Evolutionary conservation across 2,888 invertebrate species (phyloP).

Genomic region (Phania funesta): DNA sequence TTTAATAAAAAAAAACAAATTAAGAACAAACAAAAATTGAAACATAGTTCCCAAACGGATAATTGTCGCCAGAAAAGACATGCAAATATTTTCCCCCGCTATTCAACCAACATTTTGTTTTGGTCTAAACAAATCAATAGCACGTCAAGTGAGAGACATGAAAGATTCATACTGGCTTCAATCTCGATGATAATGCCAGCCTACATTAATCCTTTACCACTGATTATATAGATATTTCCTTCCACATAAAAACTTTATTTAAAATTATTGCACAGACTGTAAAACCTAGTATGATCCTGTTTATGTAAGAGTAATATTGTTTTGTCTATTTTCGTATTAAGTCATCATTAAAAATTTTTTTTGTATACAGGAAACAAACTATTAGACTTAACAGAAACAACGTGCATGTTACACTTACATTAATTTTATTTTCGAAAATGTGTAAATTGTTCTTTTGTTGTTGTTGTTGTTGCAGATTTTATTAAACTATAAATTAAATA

Average conservation of each 20-base stretch:
- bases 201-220: no score
- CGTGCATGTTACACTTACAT: conserved; percentile 7
- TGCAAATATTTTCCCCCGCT: no score
- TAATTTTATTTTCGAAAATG: neutral
- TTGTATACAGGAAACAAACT: conserved; percentile 45
- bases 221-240: no score
- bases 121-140: no score
- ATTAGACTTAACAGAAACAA: conserved; percentile 24
- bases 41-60: no score
- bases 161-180: no score
- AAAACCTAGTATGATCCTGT: conserved; percentile 5
- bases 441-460: neutral
- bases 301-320: neutral
- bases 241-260: neutral
- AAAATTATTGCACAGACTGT: neutral
- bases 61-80: no score
- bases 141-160: no score
- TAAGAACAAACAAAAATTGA: no score
- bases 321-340: conserved; percentile 5
- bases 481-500: conserved; percentile 36
- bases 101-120: no score
- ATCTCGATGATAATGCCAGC: no score
- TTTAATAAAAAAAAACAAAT: no score
- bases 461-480: neutral
- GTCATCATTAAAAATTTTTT: conserved; percentile 15